These are phyloP conservation scores for Idaea dimidiata DNA, from an alignment of 2,888 invertebrate species.

Conservation along the genomic window DNA sequence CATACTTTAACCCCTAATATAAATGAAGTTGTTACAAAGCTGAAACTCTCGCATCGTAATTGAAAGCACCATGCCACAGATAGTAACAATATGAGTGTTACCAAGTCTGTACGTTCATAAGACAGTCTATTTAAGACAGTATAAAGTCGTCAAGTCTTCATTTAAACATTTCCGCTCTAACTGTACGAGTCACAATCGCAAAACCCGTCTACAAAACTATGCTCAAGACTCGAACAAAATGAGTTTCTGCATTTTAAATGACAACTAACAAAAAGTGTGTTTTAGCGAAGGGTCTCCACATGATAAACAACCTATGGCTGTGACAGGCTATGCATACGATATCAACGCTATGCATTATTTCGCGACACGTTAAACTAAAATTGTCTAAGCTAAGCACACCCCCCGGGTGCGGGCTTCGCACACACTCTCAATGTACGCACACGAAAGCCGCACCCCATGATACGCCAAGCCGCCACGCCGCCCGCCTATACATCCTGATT, in stretches of 20 bases:
- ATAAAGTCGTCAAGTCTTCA: neutral
- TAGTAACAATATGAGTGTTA: neutral
- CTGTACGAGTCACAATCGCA: neutral
- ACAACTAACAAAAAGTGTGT: constrained; percentile 37
- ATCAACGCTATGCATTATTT: constrained; percentile 64
- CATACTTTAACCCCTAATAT: too few species aligned
- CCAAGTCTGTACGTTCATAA: neutral
- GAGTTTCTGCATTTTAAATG: constrained; percentile 35
- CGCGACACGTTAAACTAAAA: constrained; percentile 70
- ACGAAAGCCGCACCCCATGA: constrained; percentile 49
- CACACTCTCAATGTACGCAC: constrained; percentile 36
- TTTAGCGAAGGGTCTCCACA: constrained; percentile 35
- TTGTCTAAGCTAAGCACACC: constrained; percentile 78
- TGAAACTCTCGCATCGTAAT: neutral
- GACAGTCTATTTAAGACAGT: neutral
- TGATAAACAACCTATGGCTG: constrained; percentile 42
- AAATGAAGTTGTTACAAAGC: neutral
- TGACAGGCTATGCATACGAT: constrained; percentile 58
- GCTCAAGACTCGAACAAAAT: constrained; percentile 23
- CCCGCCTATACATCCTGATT: constrained; percentile 50
- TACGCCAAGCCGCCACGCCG: constrained; percentile 22
- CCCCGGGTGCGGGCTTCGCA: constrained; percentile 55
- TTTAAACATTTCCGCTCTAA: neutral
- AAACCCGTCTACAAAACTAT: constrained; percentile 7
- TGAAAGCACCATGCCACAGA: neutral